Percentiles rank a stretch among this genome's conserved stretches.
These are phyloP conservation scores for Lepidiolamprologus cunningtoni DNA, from an alignment of 2,113 vertebrate genomes.

Conservation along the genomic window DNA sequence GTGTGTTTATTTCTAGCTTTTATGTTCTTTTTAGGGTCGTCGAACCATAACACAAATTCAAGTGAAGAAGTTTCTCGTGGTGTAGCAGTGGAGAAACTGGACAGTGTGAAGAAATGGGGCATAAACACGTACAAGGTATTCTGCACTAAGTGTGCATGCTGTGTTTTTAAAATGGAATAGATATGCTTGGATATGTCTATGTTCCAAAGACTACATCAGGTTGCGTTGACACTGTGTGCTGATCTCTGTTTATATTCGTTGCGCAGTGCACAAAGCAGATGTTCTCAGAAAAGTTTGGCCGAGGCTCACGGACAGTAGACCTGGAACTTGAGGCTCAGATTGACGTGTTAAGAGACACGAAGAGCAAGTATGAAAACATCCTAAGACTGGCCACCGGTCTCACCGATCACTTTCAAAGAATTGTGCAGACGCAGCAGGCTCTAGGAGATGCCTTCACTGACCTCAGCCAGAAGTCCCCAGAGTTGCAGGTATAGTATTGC, in stretches of 20 bases:
- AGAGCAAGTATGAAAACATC: conserved; percentile 89
- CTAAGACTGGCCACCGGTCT: conserved; percentile 83
- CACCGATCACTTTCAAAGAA: conserved; percentile 88
- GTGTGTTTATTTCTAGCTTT: not conserved
- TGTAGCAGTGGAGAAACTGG: conserved; percentile 91
- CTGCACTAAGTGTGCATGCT: not conserved
- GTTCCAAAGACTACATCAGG: not conserved
- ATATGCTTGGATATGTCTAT: not conserved
- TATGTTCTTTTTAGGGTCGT: conserved; percentile 65
- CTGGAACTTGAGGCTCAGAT: conserved; percentile 96
- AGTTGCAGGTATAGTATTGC: conserved; percentile 79
- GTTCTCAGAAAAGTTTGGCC: conserved; percentile 88
- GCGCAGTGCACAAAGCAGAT: conserved; percentile 92
- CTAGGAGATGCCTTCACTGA: conserved; percentile 92
- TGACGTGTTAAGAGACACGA: conserved; percentile 89
- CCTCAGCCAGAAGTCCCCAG: conserved; percentile 97
- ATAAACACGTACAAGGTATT: conserved; percentile 95
- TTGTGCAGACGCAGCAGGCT: conserved; percentile 93
- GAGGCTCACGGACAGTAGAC: conserved; percentile 91
- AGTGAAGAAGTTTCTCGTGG: conserved; percentile 83
- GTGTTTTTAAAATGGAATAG: not conserved
- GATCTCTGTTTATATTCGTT: not conserved
- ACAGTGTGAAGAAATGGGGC: conserved; percentile 95
- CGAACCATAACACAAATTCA: conserved; percentile 74
- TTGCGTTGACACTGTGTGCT: not conserved